A percentile compares a stretch with the other conserved stretches of the same genome.
Evolutionary conservation across 1,140 invertebrate species (phyloP).

Genomic region (Lepidurus arcticus): DNA sequence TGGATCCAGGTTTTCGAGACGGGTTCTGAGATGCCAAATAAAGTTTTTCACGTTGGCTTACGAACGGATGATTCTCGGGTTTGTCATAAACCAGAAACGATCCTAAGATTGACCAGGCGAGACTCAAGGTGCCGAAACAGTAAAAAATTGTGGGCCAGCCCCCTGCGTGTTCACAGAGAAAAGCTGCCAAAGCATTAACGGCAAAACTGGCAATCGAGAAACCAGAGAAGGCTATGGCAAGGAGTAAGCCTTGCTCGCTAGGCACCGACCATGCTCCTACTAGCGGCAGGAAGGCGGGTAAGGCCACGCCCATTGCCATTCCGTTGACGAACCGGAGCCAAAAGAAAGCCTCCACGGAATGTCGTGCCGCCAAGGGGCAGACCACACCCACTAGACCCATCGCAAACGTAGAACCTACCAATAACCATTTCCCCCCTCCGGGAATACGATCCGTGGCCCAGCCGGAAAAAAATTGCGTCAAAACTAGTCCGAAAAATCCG

Average conservation of each 20-base stretch:
- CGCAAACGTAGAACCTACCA: background rate
- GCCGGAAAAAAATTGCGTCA: background rate
- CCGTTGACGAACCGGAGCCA: background rate
- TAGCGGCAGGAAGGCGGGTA: background rate
- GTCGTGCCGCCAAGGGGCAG: background rate
- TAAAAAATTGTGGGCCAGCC: background rate
- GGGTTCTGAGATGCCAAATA: background rate
- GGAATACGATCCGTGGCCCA: background rate
- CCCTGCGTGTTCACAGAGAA: background rate
- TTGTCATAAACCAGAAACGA: background rate
- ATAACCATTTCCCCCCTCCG: background rate
- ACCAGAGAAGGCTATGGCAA: background rate
- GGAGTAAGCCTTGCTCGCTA: background rate
- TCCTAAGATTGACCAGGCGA: background rate
- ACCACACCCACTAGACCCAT: background rate
- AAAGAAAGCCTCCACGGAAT: background rate
- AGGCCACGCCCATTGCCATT: slow-evolving; percentile 12
- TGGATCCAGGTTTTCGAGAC: background rate
- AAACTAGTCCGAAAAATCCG: background rate
- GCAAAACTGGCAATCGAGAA: background rate
- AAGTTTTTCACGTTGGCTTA: background rate
- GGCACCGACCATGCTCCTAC: background rate
- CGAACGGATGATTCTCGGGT: background rate
- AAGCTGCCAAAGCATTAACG: background rate
- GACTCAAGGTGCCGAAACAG: background rate